phyloP scores from a whole-genome alignment of 2,888 invertebrate species.

The Pteria penguin region DNA sequence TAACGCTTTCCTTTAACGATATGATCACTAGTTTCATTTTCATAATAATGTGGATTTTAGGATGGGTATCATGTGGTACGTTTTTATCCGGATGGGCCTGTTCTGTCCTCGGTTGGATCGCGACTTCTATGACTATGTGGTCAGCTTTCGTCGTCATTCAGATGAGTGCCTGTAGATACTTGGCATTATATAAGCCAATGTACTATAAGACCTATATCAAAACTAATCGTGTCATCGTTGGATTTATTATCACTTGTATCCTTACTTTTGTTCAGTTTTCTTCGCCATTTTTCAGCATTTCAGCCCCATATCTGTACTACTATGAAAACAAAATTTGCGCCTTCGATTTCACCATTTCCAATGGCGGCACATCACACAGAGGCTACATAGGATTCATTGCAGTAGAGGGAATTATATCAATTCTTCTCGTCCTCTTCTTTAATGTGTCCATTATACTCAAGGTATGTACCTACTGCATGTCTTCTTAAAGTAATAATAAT shows the following conservation, averaged over 20 bases:
- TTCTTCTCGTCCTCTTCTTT: constrained; percentile 35
- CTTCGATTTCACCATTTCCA: constrained; percentile 44
- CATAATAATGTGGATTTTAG: constrained; percentile 47
- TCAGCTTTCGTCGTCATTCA: constrained; percentile 49
- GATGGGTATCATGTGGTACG: constrained; percentile 43
- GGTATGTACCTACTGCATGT: constrained; percentile 45
- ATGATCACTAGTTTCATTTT: constrained; percentile 38
- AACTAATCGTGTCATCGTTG: constrained; percentile 12
- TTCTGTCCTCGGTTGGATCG: constrained; percentile 46
- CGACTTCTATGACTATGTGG: constrained; percentile 46
- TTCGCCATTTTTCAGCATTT: constrained; percentile 42
- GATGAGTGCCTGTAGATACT: constrained; percentile 44
- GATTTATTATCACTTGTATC: constrained; percentile 11
- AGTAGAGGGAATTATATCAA: constrained; percentile 36
- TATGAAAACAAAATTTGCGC: constrained; percentile 48
- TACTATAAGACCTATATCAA: constrained; percentile 46
- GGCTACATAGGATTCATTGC: constrained; percentile 37
- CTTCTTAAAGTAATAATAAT: too few relatives aligned
- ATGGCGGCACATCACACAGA: constrained; percentile 32
- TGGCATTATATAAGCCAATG: constrained; percentile 47
- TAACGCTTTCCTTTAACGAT: constrained; percentile 36
- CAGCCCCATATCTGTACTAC: constrained; percentile 42
- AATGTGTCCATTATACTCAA: constrained; percentile 38
- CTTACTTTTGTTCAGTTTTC: constrained; percentile 28
- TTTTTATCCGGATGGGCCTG: constrained; percentile 30